These are phyloP conservation scores for Morpho deidamia DNA, from an alignment of 2,888 invertebrate species.

Conservation along the genomic window DNA sequence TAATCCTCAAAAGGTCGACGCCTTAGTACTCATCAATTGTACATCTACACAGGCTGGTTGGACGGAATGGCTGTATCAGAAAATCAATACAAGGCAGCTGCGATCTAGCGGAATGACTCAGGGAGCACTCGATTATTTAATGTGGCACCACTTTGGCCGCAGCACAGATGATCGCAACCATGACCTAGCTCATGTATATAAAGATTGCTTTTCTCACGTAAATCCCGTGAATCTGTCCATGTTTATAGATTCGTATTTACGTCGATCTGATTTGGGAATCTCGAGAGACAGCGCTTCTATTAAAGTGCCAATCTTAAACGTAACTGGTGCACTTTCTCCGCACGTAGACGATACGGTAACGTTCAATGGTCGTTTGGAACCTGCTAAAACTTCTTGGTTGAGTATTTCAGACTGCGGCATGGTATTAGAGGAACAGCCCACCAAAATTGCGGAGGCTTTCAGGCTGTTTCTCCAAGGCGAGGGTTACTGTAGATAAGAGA, in stretches of 20 bases:
- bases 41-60: constrained; percentile 96
- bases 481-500: constrained; percentile 90
- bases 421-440: constrained; percentile 98
- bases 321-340: constrained; percentile 95
- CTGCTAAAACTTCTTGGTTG: constrained; percentile 98
- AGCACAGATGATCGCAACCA: constrained; percentile 93
- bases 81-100: constrained; percentile 93
- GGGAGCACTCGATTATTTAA: constrained; percentile 95
- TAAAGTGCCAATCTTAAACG: constrained; percentile 93
- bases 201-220: constrained; percentile 94
- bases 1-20: constrained; percentile 93
- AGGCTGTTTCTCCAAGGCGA: constrained; percentile 98
- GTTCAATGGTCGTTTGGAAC: constrained; percentile 96
- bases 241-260: constrained; percentile 96
- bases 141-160: constrained; percentile 99
- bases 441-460: constrained; percentile 97
- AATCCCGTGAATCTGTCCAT: constrained; percentile 96
- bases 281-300: constrained; percentile 81
- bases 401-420: constrained; percentile 99
- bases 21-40: constrained; percentile 95
- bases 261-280: constrained; percentile 93
- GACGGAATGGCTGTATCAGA: constrained; percentile 99
- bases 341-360: constrained; percentile 98
- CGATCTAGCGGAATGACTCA: constrained; percentile 95
- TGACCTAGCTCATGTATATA: constrained; percentile 95